phyloP scores from a whole-genome alignment of 2,113 vertebrate species.

The Opisthocomus hoazin region DNA sequence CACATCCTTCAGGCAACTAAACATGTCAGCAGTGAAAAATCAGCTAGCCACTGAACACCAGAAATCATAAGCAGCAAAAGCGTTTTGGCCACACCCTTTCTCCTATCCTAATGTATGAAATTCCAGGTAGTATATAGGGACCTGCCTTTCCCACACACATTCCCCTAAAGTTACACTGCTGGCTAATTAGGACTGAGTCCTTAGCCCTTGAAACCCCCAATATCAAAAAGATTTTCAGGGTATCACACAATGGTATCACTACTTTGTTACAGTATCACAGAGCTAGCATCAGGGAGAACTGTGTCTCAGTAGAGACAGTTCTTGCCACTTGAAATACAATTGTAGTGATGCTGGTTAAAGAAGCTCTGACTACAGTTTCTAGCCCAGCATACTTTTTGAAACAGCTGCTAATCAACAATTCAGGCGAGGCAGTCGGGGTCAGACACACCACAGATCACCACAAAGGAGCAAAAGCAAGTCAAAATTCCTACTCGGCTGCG shows the following conservation, averaged over 20 bases:
- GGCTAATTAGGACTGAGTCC: background rate
- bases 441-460: background rate
- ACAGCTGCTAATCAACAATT: background rate
- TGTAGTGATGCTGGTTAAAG: background rate
- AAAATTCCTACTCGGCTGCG: background rate
- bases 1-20: background rate
- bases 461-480: background rate
- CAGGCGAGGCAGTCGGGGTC: background rate
- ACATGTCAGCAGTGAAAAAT: background rate
- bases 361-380: background rate
- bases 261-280: background rate
- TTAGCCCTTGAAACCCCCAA: background rate
- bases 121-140: background rate
- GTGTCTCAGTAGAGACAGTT: background rate
- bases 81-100: constrained; percentile 16
- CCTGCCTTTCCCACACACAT: background rate
- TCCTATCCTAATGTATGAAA: background rate
- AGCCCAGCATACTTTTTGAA: background rate
- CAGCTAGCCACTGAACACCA: background rate
- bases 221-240: background rate
- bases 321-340: background rate
- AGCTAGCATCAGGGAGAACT: background rate
- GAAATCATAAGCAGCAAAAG: background rate
- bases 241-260: background rate
- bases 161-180: background rate